phyloP scores from a whole-genome alignment of 1,140 invertebrate genomes.

The Drosophila tristis region DNA sequence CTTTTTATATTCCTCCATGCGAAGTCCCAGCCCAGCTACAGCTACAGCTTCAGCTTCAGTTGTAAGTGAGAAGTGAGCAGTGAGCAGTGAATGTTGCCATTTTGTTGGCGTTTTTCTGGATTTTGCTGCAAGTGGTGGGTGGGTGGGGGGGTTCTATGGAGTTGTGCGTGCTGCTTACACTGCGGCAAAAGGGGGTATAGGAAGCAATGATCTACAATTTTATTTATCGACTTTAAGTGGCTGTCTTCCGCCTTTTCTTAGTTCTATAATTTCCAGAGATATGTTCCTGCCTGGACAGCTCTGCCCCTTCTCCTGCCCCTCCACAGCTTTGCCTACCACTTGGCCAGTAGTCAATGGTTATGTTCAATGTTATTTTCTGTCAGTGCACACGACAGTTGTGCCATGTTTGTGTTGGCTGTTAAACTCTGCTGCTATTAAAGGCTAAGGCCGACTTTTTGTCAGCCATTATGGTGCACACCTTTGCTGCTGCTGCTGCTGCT shows the following conservation, averaged over 20 bases:
- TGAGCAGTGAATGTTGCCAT: constrained; percentile 74
- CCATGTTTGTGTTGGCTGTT: constrained; percentile 78
- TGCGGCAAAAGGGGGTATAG: not conserved
- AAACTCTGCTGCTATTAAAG: constrained; percentile 78
- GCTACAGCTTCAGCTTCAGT: constrained; percentile 29
- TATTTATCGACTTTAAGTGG: too few relatives aligned
- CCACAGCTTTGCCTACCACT: too few relatives aligned
- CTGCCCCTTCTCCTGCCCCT: too few relatives aligned
- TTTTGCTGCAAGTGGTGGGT: constrained; percentile 28
- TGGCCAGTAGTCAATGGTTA: not conserved
- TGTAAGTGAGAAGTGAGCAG: constrained; percentile 69
- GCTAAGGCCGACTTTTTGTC: constrained; percentile 82
- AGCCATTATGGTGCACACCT: constrained; percentile 80
- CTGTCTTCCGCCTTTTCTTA: too few relatives aligned
- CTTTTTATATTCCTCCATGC: constrained; percentile 55
- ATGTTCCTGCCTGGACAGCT: too few relatives aligned
- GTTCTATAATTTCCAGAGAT: too few relatives aligned
- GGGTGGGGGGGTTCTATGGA: constrained; percentile 24
- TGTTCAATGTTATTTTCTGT: not conserved
- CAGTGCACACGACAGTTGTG: constrained; percentile 23
- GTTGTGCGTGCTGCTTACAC: constrained; percentile 9
- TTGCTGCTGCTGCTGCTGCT: constrained; percentile 62
- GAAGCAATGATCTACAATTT: too few relatives aligned
- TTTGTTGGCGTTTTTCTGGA: constrained; percentile 55
- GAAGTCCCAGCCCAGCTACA: constrained; percentile 54